A percentile compares a stretch with the other conserved stretches of the same genome.
Conservation (phyloP, 2,113 vertebrate genomes). For the Prunella himalayana region DNA sequence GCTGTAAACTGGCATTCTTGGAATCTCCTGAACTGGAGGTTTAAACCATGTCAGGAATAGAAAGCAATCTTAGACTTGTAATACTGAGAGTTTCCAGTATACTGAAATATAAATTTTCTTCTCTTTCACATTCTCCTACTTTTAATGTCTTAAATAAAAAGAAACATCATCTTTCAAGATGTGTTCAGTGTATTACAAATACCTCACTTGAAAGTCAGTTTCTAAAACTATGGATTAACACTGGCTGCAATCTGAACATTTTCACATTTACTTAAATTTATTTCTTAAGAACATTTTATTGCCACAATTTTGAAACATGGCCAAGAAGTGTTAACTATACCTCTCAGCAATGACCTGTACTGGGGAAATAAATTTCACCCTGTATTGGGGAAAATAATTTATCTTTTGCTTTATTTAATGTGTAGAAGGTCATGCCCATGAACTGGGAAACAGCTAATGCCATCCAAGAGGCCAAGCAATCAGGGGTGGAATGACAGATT, state of each 20-base stretch:
- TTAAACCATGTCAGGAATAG: not conserved
- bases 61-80: slow-evolving; percentile 13
- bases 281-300: not conserved
- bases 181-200: not conserved
- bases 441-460: not conserved
- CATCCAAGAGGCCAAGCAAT: not conserved
- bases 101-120: not conserved
- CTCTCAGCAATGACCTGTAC: not conserved
- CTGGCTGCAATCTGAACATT: not conserved
- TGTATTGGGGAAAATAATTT: not conserved
- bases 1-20: not conserved
- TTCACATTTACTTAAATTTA: not conserved
- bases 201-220: not conserved
- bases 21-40: not conserved
- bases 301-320: not conserved
- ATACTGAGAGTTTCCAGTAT: not conserved
- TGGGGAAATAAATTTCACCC: not conserved
- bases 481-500: not conserved
- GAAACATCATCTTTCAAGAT: not conserved
- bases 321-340: not conserved
- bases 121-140: not conserved
- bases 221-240: not conserved
- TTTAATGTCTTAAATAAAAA: not conserved
- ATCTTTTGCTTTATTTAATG: not conserved
- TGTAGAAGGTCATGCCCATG: not conserved